A percentile compares a stretch with the other conserved stretches of the same genome.
These are phyloP conservation scores for Staurois parvus DNA, from an alignment of 2,797 vertebrate genomes.

Conservation along the genomic window DNA sequence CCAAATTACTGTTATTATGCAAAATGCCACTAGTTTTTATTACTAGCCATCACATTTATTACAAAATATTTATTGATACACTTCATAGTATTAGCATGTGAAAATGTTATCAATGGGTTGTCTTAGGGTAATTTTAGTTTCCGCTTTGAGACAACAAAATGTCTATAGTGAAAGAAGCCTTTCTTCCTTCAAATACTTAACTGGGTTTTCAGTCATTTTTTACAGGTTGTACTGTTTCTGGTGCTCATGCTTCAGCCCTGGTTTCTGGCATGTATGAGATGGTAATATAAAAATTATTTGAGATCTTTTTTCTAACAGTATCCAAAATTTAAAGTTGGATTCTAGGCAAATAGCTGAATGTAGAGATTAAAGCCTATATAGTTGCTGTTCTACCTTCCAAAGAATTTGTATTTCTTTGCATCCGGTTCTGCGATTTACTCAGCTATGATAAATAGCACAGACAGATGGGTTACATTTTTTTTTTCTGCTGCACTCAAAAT, in stretches of 20 bases:
- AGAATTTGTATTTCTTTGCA: too few species aligned
- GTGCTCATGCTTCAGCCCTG: too few species aligned
- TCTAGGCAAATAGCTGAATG: background rate
- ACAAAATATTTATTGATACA: background rate
- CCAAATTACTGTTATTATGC: constrained; percentile 11
- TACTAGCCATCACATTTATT: background rate
- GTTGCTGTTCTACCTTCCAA: too few species aligned
- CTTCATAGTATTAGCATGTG: background rate
- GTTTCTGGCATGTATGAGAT: background rate
- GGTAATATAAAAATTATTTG: too few species aligned
- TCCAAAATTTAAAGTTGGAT: background rate
- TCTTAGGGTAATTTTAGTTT: background rate
- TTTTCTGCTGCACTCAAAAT: background rate
- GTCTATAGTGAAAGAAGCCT: too few species aligned
- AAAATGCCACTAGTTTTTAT: background rate
- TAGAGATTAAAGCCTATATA: background rate
- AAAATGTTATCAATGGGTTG: background rate
- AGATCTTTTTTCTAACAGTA: background rate
- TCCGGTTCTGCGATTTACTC: too few species aligned
- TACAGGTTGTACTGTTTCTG: too few species aligned
- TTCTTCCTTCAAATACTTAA: too few species aligned
- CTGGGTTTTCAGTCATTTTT: too few species aligned
- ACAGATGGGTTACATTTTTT: background rate
- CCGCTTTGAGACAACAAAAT: background rate
- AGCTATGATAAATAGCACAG: too few species aligned